Percentiles rank a stretch among this genome's conserved stretches.
Conservation (phyloP, 2,797 vertebrate genomes). For the Ambastaia sidthimunki region DNA sequence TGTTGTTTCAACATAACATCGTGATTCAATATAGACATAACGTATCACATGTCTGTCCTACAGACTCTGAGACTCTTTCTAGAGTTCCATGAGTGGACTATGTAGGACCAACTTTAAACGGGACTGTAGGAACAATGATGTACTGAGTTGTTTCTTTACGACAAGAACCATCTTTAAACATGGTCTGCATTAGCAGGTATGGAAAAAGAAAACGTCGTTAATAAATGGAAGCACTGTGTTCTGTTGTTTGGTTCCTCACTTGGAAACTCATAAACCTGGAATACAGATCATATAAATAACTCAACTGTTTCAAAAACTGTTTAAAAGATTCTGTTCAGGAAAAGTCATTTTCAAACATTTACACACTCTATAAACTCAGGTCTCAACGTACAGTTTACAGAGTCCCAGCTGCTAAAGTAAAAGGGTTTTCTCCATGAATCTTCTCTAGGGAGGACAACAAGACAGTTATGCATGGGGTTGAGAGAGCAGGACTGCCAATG, state of each 20-base stretch:
- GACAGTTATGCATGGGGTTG: background rate
- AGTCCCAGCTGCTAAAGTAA: background rate
- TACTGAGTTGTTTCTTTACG: background rate
- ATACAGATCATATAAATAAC: background rate
- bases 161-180: constrained; percentile 13
- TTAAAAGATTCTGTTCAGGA: background rate
- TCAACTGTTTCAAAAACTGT: background rate
- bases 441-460: background rate
- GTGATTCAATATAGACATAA: constrained; percentile 5
- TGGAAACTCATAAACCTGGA: background rate
- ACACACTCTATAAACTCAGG: background rate
- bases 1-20: constrained; percentile 2
- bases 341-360: constrained; percentile 17
- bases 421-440: background rate
- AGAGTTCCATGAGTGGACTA: background rate
- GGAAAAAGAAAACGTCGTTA: constrained; percentile 3
- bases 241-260: background rate
- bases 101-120: background rate
- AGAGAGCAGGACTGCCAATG: constrained; percentile 1
- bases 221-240: constrained; percentile 12
- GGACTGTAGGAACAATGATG: background rate
- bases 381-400: background rate
- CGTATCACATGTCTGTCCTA: background rate
- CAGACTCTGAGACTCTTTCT: background rate
- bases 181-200: background rate